A percentile compares a stretch with the other conserved stretches of the same genome.
phyloP scores from a whole-genome alignment of 1,140 invertebrate species.

The Drosophila trapezifrons region DNA sequence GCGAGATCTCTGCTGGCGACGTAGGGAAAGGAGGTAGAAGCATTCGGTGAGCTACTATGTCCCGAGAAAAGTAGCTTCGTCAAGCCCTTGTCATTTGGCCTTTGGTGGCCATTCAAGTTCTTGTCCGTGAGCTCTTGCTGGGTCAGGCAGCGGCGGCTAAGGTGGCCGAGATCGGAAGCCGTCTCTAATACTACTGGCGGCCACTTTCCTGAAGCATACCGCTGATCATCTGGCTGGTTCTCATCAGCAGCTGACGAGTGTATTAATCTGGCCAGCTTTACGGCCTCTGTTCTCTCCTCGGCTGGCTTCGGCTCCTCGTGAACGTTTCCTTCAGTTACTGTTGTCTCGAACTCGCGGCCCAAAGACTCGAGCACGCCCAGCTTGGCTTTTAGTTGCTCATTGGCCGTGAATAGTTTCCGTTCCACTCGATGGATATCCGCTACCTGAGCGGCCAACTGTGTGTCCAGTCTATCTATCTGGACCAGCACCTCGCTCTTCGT shows the following conservation, averaged over 20 bases:
- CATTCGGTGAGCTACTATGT: neutral
- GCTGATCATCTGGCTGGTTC: neutral
- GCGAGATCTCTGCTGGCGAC: neutral
- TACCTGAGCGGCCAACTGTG: slow-evolving; percentile 85
- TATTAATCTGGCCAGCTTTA: slow-evolving; percentile 1
- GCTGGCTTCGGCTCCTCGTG: neutral
- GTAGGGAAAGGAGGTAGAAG: neutral
- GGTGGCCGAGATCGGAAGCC: neutral
- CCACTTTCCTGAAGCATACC: neutral
- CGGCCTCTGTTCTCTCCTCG: neutral
- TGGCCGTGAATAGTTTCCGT: slow-evolving; percentile 87
- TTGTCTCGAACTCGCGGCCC: slow-evolving; percentile 86
- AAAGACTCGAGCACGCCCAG: slow-evolving; percentile 87
- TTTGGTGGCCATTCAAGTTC: slow-evolving; percentile 20
- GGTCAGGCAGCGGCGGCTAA: neutral
- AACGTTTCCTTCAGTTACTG: slow-evolving; percentile 3
- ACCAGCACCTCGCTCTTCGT: slow-evolving; percentile 84
- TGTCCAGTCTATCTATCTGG: slow-evolving; percentile 84
- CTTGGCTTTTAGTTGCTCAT: slow-evolving; percentile 87
- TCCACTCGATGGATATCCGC: slow-evolving; percentile 87
- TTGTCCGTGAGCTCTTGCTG: slow-evolving; percentile 10
- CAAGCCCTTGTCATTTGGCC: slow-evolving; percentile 16
- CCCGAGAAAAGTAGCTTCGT: slow-evolving; percentile 25
- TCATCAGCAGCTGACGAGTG: neutral
- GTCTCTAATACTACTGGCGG: neutral